Evolutionary conservation across 2,797 vertebrate genomes (phyloP), one percentile per base, ranked within the genome.

Genomic region (Diplodus puntazzo): DNA sequence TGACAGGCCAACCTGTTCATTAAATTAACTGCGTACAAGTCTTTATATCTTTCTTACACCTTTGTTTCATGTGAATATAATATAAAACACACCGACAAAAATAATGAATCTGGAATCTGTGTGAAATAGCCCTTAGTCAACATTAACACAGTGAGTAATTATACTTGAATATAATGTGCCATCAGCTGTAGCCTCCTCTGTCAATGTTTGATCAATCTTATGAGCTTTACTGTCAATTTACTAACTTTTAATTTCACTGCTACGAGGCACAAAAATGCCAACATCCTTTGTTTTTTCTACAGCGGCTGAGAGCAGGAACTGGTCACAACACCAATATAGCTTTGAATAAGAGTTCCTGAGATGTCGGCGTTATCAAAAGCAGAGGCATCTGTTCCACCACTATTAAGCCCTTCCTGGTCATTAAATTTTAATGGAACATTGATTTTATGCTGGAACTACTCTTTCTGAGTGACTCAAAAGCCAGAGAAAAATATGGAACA

Each of bases 391-490:
- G 95, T 94, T 94, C 90, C 87, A 84, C 89, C 90, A 90, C 94
- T 93, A 95, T 95, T 94, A 95, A 95, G 95, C 87, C 92, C 93
- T 94, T 95, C 92, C 92, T 93, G 92, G 89, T 94, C 94, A 95
- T 96, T 95, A 95, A 93, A 95, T 94, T 95, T 96, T 96, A 95
- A 96, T 95, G 95, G 95, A 94, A 95, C 95, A 95, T 96, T 95
- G 95, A 96, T 96, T 96, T 96, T 95, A 92, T 94, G 93, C 93
- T 94, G 92, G 88, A 92, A 91, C 88, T 82, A 88, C 88, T 92
- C 86, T 94, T 95, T 93, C 92, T 86, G 89, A 93, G 86, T 89
- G 92, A 95, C 94, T 95, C 88, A 93, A 92, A 93, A 90, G 84
- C 90, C 66, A 43, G 82, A 76, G 84, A 90, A 94, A 94, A 94